These are phyloP conservation scores for Cinclus mexicanus DNA, from an alignment of 2,113 vertebrate genomes.

Conservation along the genomic window DNA sequence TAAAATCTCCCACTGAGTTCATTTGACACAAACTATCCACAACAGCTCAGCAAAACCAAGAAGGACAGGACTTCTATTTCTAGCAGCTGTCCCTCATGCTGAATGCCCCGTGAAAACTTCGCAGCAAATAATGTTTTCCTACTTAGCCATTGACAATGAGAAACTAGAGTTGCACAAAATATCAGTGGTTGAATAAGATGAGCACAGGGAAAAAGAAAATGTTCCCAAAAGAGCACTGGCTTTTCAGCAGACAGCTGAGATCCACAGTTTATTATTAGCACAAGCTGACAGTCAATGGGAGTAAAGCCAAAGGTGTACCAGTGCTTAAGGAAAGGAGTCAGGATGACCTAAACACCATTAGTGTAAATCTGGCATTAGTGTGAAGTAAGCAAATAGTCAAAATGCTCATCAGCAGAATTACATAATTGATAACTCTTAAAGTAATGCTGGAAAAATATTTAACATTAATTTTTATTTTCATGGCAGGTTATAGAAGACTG, in stretches of 20 bases:
- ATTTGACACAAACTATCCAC: not conserved
- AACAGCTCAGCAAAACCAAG: conserved; percentile 14
- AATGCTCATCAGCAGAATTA: not conserved
- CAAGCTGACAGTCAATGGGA: conserved; percentile 31
- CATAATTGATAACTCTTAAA: not conserved
- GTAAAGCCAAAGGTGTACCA: conserved; percentile 19
- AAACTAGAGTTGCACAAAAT: not conserved
- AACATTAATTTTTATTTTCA: not conserved
- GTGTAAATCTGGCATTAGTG: not conserved
- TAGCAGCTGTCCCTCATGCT: conserved; percentile 1
- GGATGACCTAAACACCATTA: not conserved
- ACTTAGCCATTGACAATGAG: not conserved
- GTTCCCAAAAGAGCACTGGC: not conserved
- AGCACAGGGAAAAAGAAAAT: not conserved
- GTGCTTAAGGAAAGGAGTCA: not conserved
- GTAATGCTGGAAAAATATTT: not conserved
- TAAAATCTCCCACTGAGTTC: not conserved
- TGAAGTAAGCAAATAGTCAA: not conserved
- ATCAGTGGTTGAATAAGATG: not conserved
- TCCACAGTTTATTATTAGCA: conserved; percentile 54
- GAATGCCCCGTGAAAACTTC: not conserved
- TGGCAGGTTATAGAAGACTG: not conserved
- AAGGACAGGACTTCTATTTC: not conserved
- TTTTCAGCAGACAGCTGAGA: not conserved
- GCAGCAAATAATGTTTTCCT: not conserved